Percentiles rank a stretch among this genome's conserved stretches.
Conservation (phyloP, 64 coral and sea anemone genomes). For the Dendronephthya gigantea region DNA sequence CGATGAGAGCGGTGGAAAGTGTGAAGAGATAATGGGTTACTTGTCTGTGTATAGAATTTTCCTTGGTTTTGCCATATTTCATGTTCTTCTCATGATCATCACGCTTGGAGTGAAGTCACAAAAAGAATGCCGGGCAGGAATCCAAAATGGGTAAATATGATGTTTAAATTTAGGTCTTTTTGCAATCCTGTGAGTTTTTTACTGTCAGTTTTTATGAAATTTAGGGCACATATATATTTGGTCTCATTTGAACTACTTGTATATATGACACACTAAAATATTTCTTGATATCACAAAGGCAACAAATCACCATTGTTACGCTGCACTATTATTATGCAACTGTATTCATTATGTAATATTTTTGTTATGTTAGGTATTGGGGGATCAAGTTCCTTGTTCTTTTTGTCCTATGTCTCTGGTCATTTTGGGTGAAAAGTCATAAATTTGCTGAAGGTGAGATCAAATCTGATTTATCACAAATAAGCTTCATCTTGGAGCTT, state of each 20-base stretch:
- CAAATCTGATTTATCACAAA: neutral
- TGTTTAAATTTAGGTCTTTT: neutral
- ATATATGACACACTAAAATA: too few species aligned
- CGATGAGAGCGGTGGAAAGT: slow-evolving; percentile 46
- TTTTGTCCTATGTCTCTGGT: slow-evolving; percentile 55
- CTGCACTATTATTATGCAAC: too few species aligned
- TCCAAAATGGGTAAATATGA: slow-evolving; percentile 67
- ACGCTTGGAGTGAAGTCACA: slow-evolving; percentile 71
- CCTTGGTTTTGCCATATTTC: slow-evolving; percentile 84
- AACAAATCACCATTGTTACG: too few species aligned
- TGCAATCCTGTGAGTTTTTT: neutral
- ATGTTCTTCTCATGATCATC: slow-evolving; percentile 78
- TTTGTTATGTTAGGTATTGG: slow-evolving; percentile 65
- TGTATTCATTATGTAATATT: too few species aligned
- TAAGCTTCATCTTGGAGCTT: too few species aligned
- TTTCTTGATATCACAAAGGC: too few species aligned
- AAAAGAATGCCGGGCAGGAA: slow-evolving; percentile 74
- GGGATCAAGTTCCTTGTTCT: slow-evolving; percentile 72
- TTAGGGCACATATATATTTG: too few species aligned
- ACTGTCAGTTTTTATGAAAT: too few species aligned
- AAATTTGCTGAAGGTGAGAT: neutral
- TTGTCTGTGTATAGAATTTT: slow-evolving; percentile 89
- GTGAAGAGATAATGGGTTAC: slow-evolving; percentile 57
- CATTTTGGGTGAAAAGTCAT: slow-evolving; percentile 42
- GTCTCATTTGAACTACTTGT: too few species aligned